Evolutionary conservation across 2,888 invertebrate genomes (phyloP), one percentile per base, ranked within the genome.

Genomic region (Psococerastis gibbosa): DNA sequence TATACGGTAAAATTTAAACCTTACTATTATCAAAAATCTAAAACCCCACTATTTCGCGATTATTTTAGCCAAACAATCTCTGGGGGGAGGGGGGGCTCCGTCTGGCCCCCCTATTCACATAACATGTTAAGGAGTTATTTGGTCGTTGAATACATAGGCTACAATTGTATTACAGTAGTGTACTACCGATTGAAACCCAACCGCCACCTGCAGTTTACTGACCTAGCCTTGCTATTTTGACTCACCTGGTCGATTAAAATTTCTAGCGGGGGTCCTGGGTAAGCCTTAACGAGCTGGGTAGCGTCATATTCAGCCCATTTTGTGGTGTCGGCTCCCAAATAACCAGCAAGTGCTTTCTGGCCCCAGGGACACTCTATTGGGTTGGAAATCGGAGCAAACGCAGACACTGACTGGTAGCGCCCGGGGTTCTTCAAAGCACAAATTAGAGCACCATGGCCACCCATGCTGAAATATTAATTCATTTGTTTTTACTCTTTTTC

Each of bases 401-500:
- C 92, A 49, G 94, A 92, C 1, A 92, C 89, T 6, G 81, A 76
- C 55, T 74, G 74, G 62, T 83, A 97, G 45, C 79, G 63, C 11
- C 83, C 84, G 8, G 94, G 94, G 62, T 89, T 91, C 61, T 87
- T 84, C 33, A 98, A 62, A 3, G 84, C 82, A 56, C 83, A 82
- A 43, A 91, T 75, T 38, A 97, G 60, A 13, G 95, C 94, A 22
- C 98, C 97, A 64, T 97, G 95, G 18, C 97, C 97, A 47, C 97
- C 97, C 97, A 98, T 98, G 57, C 94, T 92, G 58, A 38, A 70
- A 66, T 50, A 50, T n/a, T n/a, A n/a, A n/a, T n/a, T n/a, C 47
- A 48, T 18, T 35, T 23, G 8, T 18, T 20, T 22, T 6, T 18
- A 27, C 2, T 2, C 18, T 43, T 9, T 33, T 32, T 6, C 13